Base-by-base conservation (phyloP, 2,888 invertebrate species). In the Callimorpha dominula region DNA sequence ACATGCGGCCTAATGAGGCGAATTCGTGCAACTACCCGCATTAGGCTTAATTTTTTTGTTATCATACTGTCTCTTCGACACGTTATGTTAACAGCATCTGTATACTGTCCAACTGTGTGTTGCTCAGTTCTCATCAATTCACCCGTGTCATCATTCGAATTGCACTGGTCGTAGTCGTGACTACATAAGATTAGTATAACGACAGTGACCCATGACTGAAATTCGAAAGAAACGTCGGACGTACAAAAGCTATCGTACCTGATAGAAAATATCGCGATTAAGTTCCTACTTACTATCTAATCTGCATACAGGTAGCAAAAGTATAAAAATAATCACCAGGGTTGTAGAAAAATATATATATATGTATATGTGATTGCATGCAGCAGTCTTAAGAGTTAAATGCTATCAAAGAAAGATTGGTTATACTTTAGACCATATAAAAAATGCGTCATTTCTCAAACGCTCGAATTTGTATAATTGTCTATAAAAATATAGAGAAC, bases 401-500 rank as follows among this genome's bases (percentile, higher is more conserved):
- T 11, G 49, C 14, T 5, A 50, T 50, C 14, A 50, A 8, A 8
- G 50, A 14, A 4, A 2, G 1, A 50, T 50, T 15, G 50, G 50
- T 50, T 8, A n/a, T 17, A n/a, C 7, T 54, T 52, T 15, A 52
- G 52, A 52, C 52, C 17, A 54, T 46, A 46, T 46, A 9, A 54
- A 54, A 57, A 20, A 57, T 20, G 0, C 57, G 9, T 11, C n/a
- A 17, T n/a, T 57, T 20, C 20, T 12, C 5, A 60, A 60, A 60
- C 9, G 2, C 20, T 57, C 20, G 20, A 57, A 57, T 57, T 60
- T 60, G 40, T 54, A 17, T 52, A 65, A 50, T 72, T 72, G 31
- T 20, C 43, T 54, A 64, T 68, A 54, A 54, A 54, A 72, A 72
- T 60, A 68, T 57, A 31, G 9, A 63, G 43, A 65, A 57, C n/a